Conservation (phyloP, 2,113 vertebrate genomes). For the Amphiprion ocellaris region DNA sequence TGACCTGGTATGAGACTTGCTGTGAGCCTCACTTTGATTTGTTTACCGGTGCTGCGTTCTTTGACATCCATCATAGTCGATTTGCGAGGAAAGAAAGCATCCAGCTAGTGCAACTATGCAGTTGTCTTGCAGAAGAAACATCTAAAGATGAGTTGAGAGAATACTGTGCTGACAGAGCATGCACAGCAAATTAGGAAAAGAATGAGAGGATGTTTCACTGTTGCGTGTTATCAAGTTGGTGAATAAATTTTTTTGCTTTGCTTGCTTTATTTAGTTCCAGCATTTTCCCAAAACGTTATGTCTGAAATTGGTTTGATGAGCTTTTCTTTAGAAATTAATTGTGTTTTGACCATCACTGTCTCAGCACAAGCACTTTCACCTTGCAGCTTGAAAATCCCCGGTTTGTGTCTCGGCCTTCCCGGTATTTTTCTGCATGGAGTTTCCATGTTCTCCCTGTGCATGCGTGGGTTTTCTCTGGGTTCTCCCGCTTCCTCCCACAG, state of each 20-base stretch:
- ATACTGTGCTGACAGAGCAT: neutral
- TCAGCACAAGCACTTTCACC: neutral
- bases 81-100: slow-evolving; percentile 4
- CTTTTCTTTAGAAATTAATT: neutral
- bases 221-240: too few species aligned
- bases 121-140: neutral
- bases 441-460: too few species aligned
- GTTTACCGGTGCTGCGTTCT: slow-evolving; percentile 25
- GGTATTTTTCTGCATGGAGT: too few species aligned
- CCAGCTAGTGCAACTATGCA: neutral
- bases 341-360: neutral
- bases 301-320: too few species aligned
- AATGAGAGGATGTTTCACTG: neutral
- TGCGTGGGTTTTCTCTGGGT: too few species aligned
- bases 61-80: neutral
- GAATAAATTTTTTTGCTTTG: too few species aligned
- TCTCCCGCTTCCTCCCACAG: too few species aligned
- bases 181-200: neutral
- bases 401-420: too few species aligned
- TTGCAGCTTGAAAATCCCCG: too few species aligned
- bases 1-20: slow-evolving; percentile 31
- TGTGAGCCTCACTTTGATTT: slow-evolving; percentile 35
- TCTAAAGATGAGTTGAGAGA: neutral
- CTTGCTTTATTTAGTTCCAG: too few species aligned
- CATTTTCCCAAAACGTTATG: too few species aligned